Percentiles rank a stretch among this genome's conserved stretches.
Conservation (phyloP, 2,113 vertebrate species). For the Zapus hudsonius region DNA sequence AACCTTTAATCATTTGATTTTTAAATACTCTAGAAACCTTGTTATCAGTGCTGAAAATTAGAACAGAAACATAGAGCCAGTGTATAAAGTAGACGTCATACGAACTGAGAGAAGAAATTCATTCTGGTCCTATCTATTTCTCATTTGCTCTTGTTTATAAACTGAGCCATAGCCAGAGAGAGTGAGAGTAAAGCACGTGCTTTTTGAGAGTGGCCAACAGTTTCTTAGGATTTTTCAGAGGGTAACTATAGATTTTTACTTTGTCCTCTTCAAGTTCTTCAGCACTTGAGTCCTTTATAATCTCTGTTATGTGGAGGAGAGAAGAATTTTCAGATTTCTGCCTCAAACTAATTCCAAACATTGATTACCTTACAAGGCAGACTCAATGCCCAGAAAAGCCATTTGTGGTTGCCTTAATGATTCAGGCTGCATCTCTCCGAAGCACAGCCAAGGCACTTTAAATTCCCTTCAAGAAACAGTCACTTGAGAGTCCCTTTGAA, state of each 20-base stretch:
- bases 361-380: constrained; percentile 63
- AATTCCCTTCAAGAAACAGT: constrained; percentile 42
- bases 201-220: not conserved
- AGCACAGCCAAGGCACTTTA: constrained; percentile 54
- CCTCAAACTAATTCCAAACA: constrained; percentile 70
- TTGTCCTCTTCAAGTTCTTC: constrained; percentile 44
- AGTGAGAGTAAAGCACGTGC: no score
- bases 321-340: constrained; percentile 68
- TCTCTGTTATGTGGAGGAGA: constrained; percentile 57
- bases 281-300: constrained; percentile 47
- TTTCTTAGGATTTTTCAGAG: constrained; percentile 49
- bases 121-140: not conserved
- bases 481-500: constrained; percentile 55
- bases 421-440: constrained; percentile 40
- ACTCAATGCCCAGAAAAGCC: constrained; percentile 70
- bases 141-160: constrained; percentile 48
- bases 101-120: not conserved
- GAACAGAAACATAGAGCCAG: not conserved
- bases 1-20: constrained; percentile 39
- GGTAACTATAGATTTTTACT: constrained; percentile 33
- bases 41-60: constrained; percentile 37
- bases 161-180: not conserved
- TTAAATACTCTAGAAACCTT: not conserved
- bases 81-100: not conserved
- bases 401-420: constrained; percentile 68